Conservation (phyloP, 2,797 vertebrate genomes). For the Odontamblyopus rebecca region DNA sequence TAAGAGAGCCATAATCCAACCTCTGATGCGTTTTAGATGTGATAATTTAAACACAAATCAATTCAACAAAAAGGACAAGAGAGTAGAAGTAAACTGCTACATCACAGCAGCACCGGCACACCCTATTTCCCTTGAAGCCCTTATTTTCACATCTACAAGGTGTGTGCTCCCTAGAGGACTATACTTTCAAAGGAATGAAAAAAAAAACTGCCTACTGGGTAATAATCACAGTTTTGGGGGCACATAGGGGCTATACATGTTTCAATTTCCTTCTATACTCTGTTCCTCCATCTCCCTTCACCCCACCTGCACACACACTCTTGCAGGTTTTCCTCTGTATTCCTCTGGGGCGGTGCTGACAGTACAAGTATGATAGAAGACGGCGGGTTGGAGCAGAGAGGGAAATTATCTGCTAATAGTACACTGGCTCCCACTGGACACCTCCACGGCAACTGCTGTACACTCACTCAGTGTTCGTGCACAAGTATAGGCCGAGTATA, state of each 20-base stretch:
- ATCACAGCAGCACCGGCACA: not conserved
- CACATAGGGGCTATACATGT: constrained; percentile 65
- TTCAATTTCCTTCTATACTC: constrained; percentile 72
- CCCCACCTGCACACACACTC: constrained; percentile 19
- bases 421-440: constrained; percentile 74
- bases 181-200: constrained; percentile 21
- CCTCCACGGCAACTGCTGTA: constrained; percentile 63
- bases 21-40: not conserved
- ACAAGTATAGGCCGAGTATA: not conserved
- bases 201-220: constrained; percentile 40
- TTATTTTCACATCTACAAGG: constrained; percentile 29
- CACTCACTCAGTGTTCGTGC: constrained; percentile 38
- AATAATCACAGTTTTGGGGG: constrained; percentile 69
- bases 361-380: constrained; percentile 72
- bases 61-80: not conserved
- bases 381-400: constrained; percentile 66
- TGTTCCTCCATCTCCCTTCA: constrained; percentile 45
- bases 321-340: constrained; percentile 53
- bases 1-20: not conserved
- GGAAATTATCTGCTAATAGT: constrained; percentile 78
- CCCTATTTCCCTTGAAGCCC: not conserved
- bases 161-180: constrained; percentile 27
- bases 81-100: not conserved
- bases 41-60: not conserved
- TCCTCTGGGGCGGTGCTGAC: constrained; percentile 69